Evolutionary conservation across 2,113 vertebrate species (phyloP), one percentile per base, ranked within the genome.

Genomic region (Amazona vittata): DNA sequence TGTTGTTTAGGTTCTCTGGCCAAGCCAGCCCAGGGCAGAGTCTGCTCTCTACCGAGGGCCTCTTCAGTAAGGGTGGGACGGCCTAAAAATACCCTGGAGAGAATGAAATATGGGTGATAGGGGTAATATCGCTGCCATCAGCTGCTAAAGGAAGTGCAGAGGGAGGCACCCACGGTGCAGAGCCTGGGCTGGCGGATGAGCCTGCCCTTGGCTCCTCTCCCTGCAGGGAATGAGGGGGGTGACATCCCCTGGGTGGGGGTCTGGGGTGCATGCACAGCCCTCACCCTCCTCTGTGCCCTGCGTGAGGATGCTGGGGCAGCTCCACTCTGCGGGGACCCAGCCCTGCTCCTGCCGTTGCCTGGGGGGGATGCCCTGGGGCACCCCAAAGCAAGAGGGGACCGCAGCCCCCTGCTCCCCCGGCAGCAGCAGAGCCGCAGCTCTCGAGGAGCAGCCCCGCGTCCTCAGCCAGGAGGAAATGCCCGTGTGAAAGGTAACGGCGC

Each of bases 51-150:
- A 49, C 52, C 1, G 1, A 89, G 90, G 83, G 86, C 93, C 94
- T 75, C 95, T 90, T 71, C 64, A 80, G 39, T 2, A 6, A 94
- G 95, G 90, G 93, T 94, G 95, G 90, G 59, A 96, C 76, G 0
- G 59, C 29, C 96, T 97, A 97, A 97, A 97, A 97, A 97, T 97
- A 97, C 96, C 91, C 93, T 43, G 39, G 91, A 92, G 94, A 78
- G 74, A 75, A 86, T 95, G 69, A 93, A 96, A 92, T 77, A 83
- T 89, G 96, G 96, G 94, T 92, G 96, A 97, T 90, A 95, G 0
- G 18, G 65, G 88, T 6, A 80, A 57, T 81, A 94, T 91, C 71
- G 0, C 82, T 94, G 95, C 75, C 60, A 85, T 65, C 11, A 0
- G 49, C 86, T 11, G 1, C 93, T 52, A 76, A 71, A 95, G 95